Percentiles rank a stretch among this genome's conserved stretches.
phyloP scores from a whole-genome alignment of 2,113 vertebrate genomes.

The Hylia prasina region DNA sequence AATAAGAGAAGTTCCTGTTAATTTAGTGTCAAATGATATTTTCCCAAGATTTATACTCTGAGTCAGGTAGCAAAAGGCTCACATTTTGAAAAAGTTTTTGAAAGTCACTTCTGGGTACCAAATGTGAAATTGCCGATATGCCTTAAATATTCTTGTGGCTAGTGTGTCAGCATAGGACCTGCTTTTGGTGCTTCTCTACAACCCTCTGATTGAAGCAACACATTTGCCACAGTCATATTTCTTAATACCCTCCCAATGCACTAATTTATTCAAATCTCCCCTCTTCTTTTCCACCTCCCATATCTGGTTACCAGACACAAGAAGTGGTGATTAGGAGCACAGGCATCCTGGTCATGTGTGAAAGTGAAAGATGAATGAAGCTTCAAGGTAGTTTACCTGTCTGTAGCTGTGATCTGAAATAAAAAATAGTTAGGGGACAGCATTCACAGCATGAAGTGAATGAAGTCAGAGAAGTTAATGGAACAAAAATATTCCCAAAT shows the following conservation, averaged over 20 bases:
- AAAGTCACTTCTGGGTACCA: neutral
- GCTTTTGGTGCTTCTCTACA: neutral
- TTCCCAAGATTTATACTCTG: neutral
- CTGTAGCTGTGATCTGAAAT: neutral
- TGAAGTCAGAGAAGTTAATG: neutral
- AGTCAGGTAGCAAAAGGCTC: neutral
- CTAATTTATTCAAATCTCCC: neutral
- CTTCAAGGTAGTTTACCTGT: neutral
- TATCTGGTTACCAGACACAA: neutral
- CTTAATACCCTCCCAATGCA: neutral
- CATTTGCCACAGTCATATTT: neutral
- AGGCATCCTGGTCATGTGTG: neutral
- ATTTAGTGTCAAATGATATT: neutral
- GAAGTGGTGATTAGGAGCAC: neutral
- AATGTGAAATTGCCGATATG: neutral
- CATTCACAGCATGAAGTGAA: neutral
- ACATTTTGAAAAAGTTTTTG: neutral
- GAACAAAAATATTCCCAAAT: neutral
- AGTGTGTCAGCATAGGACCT: neutral
- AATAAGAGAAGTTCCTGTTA: neutral
- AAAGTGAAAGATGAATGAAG: neutral
- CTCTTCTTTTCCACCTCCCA: neutral
- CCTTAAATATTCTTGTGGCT: neutral
- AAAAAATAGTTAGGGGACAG: neutral
- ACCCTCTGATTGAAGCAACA: rapidly evolving